phyloP scores from a whole-genome alignment of 2,113 vertebrate species.

The Rutilus rutilus region DNA sequence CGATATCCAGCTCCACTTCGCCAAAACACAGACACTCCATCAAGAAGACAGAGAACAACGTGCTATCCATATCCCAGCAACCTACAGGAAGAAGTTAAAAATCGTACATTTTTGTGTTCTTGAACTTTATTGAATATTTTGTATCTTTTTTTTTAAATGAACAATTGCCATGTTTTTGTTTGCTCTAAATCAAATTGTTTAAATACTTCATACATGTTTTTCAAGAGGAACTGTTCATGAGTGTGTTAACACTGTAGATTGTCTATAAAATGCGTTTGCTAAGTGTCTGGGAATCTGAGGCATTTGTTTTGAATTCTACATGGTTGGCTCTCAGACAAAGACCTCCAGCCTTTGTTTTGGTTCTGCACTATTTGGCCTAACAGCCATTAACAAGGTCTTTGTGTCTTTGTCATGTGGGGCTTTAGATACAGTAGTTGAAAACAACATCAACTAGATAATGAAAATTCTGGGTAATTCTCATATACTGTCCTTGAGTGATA shows the following conservation, averaged over 20 bases:
- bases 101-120: background rate
- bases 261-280: background rate
- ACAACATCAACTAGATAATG: slow-evolving; percentile 8
- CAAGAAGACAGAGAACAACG: slow-evolving; percentile 39
- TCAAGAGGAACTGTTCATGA: background rate
- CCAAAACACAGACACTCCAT: slow-evolving; percentile 50
- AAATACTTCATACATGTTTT: background rate
- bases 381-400: slow-evolving; percentile 25
- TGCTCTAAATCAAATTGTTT: no score
- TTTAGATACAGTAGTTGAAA: background rate
- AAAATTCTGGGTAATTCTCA: slow-evolving; percentile 6
- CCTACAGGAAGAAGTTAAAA: background rate
- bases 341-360: slow-evolving; percentile 5
- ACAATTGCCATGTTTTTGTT: no score
- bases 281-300: slow-evolving; percentile 45
- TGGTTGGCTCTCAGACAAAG: slow-evolving; percentile 39
- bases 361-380: slow-evolving; percentile 32
- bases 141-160: background rate
- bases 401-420: slow-evolving; percentile 14
- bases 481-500: background rate
- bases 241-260: background rate
- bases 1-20: slow-evolving; percentile 41
- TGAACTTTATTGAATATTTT: background rate
- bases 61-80: background rate
- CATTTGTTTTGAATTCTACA: slow-evolving; percentile 29